Evolutionary conservation across 2,113 vertebrate genomes (phyloP).

Genomic region (Excalfactoria chinensis): DNA sequence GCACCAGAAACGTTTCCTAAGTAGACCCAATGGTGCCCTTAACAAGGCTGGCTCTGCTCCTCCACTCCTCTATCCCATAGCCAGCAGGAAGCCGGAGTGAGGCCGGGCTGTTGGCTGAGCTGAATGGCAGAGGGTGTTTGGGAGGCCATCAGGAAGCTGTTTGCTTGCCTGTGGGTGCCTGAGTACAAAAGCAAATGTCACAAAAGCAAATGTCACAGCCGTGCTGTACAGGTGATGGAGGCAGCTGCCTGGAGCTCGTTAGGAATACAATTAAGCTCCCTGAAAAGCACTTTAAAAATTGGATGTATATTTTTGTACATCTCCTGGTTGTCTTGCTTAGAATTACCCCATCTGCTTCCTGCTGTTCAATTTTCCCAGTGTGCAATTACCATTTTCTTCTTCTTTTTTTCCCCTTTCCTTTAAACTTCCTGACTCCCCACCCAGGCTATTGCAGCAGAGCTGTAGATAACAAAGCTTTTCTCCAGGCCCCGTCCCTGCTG

Average conservation of each 20-base stretch:
- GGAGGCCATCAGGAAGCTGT: background rate
- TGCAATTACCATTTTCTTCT: background rate
- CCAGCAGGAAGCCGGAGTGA: background rate
- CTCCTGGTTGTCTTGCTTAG: background rate
- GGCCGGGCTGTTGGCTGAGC: background rate
- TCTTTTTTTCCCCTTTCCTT: background rate
- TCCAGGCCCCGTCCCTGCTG: background rate
- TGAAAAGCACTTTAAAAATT: background rate
- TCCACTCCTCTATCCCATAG: background rate
- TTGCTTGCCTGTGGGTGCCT: background rate
- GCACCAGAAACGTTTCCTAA: background rate
- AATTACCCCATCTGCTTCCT: conserved; percentile 31
- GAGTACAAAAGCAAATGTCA: background rate
- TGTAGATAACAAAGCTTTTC: background rate
- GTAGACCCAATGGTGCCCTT: background rate
- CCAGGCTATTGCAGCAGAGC: background rate
- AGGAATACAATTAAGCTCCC: conserved; percentile 22
- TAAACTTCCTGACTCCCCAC: background rate
- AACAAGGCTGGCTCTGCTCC: background rate
- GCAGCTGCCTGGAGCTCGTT: background rate
- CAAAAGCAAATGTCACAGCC: background rate
- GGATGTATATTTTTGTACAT: background rate
- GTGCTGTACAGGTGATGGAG: conserved; percentile 26
- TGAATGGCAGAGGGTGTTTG: background rate
- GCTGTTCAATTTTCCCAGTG: background rate